phyloP scores from a whole-genome alignment of 1,140 invertebrate species.

The Tetranychus cinnabarinus region DNA sequence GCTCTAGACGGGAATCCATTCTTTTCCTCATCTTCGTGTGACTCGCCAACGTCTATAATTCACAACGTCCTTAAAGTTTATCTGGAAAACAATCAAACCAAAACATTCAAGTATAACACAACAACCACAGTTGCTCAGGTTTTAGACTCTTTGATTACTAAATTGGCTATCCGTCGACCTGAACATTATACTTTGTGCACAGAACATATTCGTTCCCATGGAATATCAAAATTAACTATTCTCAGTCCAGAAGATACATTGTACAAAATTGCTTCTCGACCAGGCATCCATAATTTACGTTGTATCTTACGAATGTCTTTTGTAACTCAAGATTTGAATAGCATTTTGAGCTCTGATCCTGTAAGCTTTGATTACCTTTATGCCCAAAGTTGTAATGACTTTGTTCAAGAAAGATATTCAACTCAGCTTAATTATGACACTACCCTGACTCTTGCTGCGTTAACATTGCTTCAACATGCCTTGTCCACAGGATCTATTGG shows the following conservation, averaged over 20 bases:
- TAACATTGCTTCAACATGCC: background rate
- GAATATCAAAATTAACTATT: slow-evolving; percentile 54
- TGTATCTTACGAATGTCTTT: slow-evolving; percentile 69
- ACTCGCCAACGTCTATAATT: slow-evolving; percentile 40
- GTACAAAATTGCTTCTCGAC: slow-evolving; percentile 52
- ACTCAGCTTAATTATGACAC: slow-evolving; percentile 62
- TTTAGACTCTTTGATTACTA: slow-evolving; percentile 53
- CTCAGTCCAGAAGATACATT: slow-evolving; percentile 50
- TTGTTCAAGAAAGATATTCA: slow-evolving; percentile 64
- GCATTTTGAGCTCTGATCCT: slow-evolving; percentile 50
- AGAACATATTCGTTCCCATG: slow-evolving; percentile 63
- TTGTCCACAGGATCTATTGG: background rate
- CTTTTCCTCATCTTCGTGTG: slow-evolving; percentile 29
- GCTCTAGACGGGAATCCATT: slow-evolving; percentile 47
- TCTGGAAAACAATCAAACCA: slow-evolving; percentile 72
- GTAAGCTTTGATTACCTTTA: slow-evolving; percentile 75
- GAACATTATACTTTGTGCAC: slow-evolving; percentile 68
- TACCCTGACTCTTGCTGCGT: background rate
- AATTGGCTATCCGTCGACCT: slow-evolving; percentile 48
- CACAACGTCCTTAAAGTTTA: slow-evolving; percentile 68
- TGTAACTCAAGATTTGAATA: slow-evolving; percentile 43
- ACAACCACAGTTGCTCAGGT: slow-evolving; percentile 71
- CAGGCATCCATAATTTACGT: slow-evolving; percentile 59
- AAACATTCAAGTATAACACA: slow-evolving; percentile 71
- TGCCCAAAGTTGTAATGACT: slow-evolving; percentile 69